Conservation (phyloP, 2,797 vertebrate genomes). For the Tadarida brasiliensis region DNA sequence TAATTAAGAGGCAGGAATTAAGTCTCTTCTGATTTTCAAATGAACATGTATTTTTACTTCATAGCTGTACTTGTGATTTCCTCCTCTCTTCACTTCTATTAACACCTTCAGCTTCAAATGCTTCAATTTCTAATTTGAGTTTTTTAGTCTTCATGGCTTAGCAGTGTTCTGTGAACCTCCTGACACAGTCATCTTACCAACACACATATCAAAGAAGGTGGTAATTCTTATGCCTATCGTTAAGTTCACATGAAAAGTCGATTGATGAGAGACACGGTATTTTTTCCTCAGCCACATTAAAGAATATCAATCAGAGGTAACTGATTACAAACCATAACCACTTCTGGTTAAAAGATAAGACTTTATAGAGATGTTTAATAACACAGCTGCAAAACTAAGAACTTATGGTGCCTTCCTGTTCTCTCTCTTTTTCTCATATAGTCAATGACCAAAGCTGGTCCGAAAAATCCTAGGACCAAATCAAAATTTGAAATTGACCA, state of each 20-base stretch:
- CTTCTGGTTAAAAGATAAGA: conserved; percentile 62
- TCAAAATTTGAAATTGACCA: conserved; percentile 51
- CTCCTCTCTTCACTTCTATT: conserved; percentile 59
- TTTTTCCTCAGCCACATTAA: conserved; percentile 61
- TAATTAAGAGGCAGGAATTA: conserved; percentile 45
- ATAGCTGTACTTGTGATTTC: conserved; percentile 7
- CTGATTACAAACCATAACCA: conserved; percentile 57
- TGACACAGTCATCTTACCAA: neutral
- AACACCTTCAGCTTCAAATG: conserved; percentile 50
- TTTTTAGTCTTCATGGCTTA: conserved; percentile 35
- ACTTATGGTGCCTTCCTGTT: neutral
- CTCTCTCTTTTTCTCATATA: neutral
- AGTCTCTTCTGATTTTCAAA: conserved; percentile 54
- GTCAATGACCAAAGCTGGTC: conserved; percentile 16
- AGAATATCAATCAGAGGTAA: conserved; percentile 54
- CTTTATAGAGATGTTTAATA: conserved; percentile 58
- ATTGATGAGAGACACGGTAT: conserved; percentile 17
- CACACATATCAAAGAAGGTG: neutral
- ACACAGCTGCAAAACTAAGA: conserved; percentile 71
- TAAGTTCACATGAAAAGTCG: conserved; percentile 63
- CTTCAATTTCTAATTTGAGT: conserved; percentile 52
- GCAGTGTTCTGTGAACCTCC: neutral
- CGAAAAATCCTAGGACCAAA: conserved; percentile 40
- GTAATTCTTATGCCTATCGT: conserved; percentile 54
- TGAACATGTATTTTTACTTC: neutral